Conservation (phyloP, 2,888 invertebrate species). For the Limulus polyphemus region DNA sequence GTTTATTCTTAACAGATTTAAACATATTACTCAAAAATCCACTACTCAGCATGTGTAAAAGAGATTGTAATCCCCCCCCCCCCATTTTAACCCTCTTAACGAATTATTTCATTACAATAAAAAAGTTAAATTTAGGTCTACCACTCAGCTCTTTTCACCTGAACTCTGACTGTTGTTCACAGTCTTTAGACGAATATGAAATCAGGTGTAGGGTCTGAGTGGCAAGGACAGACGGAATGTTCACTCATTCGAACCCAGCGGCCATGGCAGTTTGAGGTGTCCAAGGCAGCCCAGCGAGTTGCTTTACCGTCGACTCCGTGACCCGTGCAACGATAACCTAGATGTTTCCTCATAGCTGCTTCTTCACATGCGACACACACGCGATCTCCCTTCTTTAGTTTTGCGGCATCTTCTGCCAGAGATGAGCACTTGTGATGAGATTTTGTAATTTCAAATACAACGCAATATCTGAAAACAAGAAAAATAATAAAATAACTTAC, state of each 20-base stretch:
- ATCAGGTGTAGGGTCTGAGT: slow-evolving; percentile 30
- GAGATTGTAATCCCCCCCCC: no score
- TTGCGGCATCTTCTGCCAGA: slow-evolving; percentile 52
- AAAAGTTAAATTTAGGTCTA: no score
- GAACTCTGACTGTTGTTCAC: not conserved
- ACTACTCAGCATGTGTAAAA: no score
- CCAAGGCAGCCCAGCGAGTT: slow-evolving; percentile 70
- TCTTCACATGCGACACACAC: slow-evolving; percentile 72
- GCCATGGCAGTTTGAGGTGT: slow-evolving; percentile 75
- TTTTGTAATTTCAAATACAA: slow-evolving; percentile 68
- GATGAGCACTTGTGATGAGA: slow-evolving; percentile 64
- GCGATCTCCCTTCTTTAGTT: slow-evolving; percentile 61
- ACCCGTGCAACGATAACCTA: slow-evolving; percentile 69
- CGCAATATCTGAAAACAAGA: slow-evolving; percentile 61
- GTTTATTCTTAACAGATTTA: no score
- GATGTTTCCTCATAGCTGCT: slow-evolving; percentile 58
- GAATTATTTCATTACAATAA: no score
- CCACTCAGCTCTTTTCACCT: no score
- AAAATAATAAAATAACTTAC: slow-evolving; percentile 1
- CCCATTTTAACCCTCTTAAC: no score
- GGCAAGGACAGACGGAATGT: slow-evolving; percentile 34
- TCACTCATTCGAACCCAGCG: slow-evolving; percentile 57
- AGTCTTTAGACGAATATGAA: slow-evolving; percentile 36
- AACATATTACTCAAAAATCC: no score
- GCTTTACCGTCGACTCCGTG: slow-evolving; percentile 62